Conservation (phyloP, 2,888 invertebrate genomes). For the Drosophila planitibia region DNA sequence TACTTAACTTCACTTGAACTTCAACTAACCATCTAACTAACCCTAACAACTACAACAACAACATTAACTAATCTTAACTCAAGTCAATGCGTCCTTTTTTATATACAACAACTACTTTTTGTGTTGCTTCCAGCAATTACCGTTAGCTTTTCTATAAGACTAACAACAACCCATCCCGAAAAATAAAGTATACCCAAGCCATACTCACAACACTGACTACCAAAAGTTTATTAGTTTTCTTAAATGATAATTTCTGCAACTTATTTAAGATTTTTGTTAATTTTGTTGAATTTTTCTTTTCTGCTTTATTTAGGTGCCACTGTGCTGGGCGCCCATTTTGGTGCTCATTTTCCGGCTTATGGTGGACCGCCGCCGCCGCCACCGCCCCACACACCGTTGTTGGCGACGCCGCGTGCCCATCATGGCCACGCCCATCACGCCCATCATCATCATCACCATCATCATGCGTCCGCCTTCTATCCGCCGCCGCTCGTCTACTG, state of each 20-base stretch:
- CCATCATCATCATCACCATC: slow-evolving; percentile 87
- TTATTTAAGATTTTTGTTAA: background rate
- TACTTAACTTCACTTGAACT: slow-evolving; percentile 37
- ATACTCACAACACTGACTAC: slow-evolving; percentile 74
- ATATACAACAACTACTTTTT: slow-evolving; percentile 10
- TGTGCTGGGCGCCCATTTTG: slow-evolving; percentile 86
- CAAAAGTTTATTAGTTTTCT: slow-evolving; percentile 14
- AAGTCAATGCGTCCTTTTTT: slow-evolving; percentile 22
- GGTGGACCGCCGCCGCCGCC: slow-evolving; percentile 86
- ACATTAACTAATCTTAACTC: slow-evolving; percentile 14
- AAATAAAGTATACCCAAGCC: slow-evolving; percentile 34
- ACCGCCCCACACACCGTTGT: slow-evolving; percentile 70
- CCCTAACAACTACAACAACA: slow-evolving; percentile 41
- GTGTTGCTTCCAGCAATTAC: slow-evolving; percentile 39
- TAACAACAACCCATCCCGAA: slow-evolving; percentile 28
- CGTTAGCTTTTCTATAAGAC: slow-evolving; percentile 41
- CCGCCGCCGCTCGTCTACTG: slow-evolving; percentile 93
- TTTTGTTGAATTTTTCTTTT: background rate
- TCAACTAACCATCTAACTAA: slow-evolving; percentile 51
- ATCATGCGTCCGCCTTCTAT: slow-evolving; percentile 86
- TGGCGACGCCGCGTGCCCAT: slow-evolving; percentile 83
- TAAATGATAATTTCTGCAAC: slow-evolving; percentile 8
- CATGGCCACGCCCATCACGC: slow-evolving; percentile 85
- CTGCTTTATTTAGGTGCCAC: slow-evolving; percentile 86
- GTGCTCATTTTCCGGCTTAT: slow-evolving; percentile 83